These are phyloP conservation scores for Hippocampus comes DNA, from an alignment of 2,113 vertebrate genomes.

Conservation along the genomic window DNA sequence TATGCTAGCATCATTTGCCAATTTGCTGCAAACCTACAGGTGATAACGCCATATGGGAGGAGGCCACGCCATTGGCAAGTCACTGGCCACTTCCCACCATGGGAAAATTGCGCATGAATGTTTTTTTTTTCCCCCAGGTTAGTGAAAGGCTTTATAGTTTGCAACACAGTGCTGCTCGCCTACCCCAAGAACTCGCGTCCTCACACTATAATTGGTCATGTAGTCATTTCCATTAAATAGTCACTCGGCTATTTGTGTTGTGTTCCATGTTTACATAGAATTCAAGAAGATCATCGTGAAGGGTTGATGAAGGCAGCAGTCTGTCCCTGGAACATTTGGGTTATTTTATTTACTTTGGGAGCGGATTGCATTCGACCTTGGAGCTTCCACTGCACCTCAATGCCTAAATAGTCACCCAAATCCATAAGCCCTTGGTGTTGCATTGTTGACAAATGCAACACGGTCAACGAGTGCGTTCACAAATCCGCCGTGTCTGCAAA, in stretches of 20 bases:
- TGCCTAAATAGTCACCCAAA: conserved; percentile 34
- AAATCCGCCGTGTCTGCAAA: conserved; percentile 36
- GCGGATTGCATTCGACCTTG: not conserved
- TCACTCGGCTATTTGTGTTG: too few species aligned
- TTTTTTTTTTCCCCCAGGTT: too few species aligned
- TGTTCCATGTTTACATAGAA: not conserved
- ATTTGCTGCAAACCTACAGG: conserved; percentile 67
- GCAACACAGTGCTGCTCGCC: not conserved
- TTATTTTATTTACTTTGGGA: not conserved
- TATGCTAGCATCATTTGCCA: conserved; percentile 67
- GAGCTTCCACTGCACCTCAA: conserved; percentile 1
- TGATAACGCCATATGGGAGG: conserved; percentile 72
- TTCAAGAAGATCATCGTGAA: not conserved
- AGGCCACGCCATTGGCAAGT: conserved; percentile 52
- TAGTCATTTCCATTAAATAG: too few species aligned
- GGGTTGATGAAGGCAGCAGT: not conserved
- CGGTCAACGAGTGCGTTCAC: conserved; percentile 35
- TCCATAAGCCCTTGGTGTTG: conserved; percentile 32
- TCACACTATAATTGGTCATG: too few species aligned
- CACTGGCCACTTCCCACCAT: conserved; percentile 36
- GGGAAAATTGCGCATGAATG: conserved; percentile 21
- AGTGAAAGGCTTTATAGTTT: not conserved
- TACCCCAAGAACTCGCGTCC: not conserved
- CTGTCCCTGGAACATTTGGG: not conserved
- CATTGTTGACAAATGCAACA: conserved; percentile 39